Evolutionary conservation across 1,140 invertebrate species (phyloP).

Genomic region (Olivierus martensii): DNA sequence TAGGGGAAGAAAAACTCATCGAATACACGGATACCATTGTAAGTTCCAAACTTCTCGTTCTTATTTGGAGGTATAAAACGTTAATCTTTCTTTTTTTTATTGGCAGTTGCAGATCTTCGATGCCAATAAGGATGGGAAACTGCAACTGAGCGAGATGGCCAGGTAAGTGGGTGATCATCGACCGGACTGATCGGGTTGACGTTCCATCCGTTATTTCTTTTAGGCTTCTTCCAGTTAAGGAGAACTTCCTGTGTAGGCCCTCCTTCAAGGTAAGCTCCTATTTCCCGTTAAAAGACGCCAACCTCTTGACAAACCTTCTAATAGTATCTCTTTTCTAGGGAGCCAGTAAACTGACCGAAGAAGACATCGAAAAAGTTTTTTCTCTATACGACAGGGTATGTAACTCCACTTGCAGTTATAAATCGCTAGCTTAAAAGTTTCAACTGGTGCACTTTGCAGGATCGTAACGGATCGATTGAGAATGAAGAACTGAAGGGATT

Average conservation of each 20-base stretch:
- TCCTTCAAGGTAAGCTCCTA: constrained; percentile 30
- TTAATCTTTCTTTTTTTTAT: constrained; percentile 4
- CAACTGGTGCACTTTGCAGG: constrained; percentile 23
- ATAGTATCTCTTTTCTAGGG: neutral
- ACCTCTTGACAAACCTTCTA: too few species aligned
- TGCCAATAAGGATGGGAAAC: constrained; percentile 34
- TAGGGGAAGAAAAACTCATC: constrained; percentile 30
- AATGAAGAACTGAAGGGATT: constrained; percentile 35
- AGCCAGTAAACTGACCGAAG: constrained; percentile 7
- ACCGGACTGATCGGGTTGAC: neutral
- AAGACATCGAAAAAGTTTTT: constrained; percentile 29
- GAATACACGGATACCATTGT: constrained; percentile 34
- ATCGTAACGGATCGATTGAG: constrained; percentile 33
- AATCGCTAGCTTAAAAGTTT: too few species aligned
- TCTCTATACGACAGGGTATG: constrained; percentile 32
- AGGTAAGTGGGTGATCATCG: too few species aligned
- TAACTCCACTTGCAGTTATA: neutral
- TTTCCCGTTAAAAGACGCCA: neutral
- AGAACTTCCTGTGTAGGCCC: constrained; percentile 33
- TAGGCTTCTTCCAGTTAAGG: constrained; percentile 33
- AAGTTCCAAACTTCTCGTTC: constrained; percentile 15
- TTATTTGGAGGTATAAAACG: neutral
- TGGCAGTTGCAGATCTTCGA: constrained; percentile 34
- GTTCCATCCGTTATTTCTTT: constrained; percentile 5
- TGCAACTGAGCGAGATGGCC: constrained; percentile 37